Base-by-base conservation (phyloP, 2,888 invertebrate genomes). In the Marasmarcha lunaedactyla region DNA sequence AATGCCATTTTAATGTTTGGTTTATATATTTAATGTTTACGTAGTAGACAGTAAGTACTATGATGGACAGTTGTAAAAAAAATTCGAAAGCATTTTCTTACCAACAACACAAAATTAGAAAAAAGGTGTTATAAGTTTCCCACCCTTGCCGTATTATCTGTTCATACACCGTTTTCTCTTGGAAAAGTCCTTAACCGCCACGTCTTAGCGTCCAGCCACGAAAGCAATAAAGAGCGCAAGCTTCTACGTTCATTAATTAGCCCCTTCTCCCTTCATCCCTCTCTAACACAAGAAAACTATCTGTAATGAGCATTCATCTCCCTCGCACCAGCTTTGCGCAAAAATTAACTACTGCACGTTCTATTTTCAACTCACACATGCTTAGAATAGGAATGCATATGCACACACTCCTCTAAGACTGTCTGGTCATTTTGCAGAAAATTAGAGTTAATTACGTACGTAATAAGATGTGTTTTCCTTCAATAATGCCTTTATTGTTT, bases 221-320 rank as follows among this genome's bases (percentile, higher is more conserved):
- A 78, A 81, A 78, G 83, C 79, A 83, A 83, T 83, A 83, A 83
- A 83, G 83, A 81, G 77, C 79, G 78, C 84, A 77, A 73, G 77
- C 84, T 83, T 84, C 83, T 71, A 81, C 84, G 78, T 84, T 84
- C 84, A 84, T 84, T 84, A 84, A 84, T 84, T 84, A 84, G 83
- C 83, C 74, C 74, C 73, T 64, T 55, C 59, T 63, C 54, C 52
- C 47, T 42, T 69, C 57, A 43, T 83, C 84, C 54, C 73, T 40
- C 63, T 84, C 70, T 45, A 65, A 69, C 84, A 58, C 57, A 50
- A 51, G 51, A 52, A 66, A 71, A 72, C 70, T 69, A 74, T 71
- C 73, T 71, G 71, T 81, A 84, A 84, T 84, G 81, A 84, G 76
- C 58, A 51, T 45, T 54, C 63, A 52, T 83, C 84, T 73, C 77